A percentile compares a stretch with the other conserved stretches of the same genome.
These are phyloP conservation scores for Babyrousa celebensis DNA, from an alignment of 2,797 vertebrate genomes.

Conservation along the genomic window DNA sequence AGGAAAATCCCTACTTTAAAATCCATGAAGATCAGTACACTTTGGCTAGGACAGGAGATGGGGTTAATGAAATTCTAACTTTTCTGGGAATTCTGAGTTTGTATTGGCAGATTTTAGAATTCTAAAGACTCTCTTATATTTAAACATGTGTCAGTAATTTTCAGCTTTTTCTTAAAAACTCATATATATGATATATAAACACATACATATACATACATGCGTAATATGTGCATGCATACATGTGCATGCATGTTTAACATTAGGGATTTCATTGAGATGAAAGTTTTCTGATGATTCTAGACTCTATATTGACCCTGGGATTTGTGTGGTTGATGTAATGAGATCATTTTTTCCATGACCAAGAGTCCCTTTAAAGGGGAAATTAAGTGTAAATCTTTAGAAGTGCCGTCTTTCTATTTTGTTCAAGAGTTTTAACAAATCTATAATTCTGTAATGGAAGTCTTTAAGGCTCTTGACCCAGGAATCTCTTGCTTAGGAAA, in stretches of 20 bases:
- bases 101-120: slow-evolving; percentile 25
- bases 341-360: not conserved
- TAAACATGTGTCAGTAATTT: slow-evolving; percentile 28
- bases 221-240: too few species aligned
- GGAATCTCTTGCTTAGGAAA: not conserved
- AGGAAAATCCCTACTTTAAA: not conserved
- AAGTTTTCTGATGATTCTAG: slow-evolving; percentile 53
- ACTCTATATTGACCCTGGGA: not conserved
- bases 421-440: slow-evolving; percentile 18
- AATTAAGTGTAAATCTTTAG: slow-evolving; percentile 29
- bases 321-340: not conserved
- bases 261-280: slow-evolving; percentile 50
- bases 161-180: not conserved
- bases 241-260: not conserved
- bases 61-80: slow-evolving; percentile 33
- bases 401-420: not conserved
- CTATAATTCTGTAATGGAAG: not conserved
- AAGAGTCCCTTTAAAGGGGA: not conserved
- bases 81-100: slow-evolving; percentile 37
- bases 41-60: not conserved
- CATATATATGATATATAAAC: not conserved
- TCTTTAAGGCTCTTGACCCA: not conserved
- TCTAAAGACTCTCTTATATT: slow-evolving; percentile 50
- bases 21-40: not conserved
- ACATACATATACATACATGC: not conserved